phyloP scores from a whole-genome alignment of 2,888 invertebrate species.

The Stenichneumon culpator region DNA sequence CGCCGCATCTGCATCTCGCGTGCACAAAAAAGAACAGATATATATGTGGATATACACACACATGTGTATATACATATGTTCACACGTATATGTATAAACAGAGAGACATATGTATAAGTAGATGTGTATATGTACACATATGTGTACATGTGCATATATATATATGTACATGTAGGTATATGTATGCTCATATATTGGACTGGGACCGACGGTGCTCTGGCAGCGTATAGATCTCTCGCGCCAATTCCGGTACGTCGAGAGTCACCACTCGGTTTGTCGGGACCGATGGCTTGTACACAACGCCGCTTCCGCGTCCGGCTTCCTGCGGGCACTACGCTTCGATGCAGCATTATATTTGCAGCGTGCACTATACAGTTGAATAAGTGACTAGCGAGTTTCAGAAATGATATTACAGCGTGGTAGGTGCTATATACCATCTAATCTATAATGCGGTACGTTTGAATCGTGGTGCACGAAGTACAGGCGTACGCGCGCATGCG shows the following conservation, averaged over 20 bases:
- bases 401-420: slow-evolving; percentile 12
- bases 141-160: too few species aligned
- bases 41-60: background rate
- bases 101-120: too few species aligned
- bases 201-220: background rate
- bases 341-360: slow-evolving; percentile 28
- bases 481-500: slow-evolving; percentile 2
- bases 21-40: slow-evolving; percentile 27
- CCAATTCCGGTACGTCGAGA: slow-evolving; percentile 29
- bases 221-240: slow-evolving; percentile 40
- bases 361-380: slow-evolving; percentile 12
- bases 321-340: slow-evolving; percentile 42
- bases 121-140: too few species aligned
- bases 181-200: too few species aligned
- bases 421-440: background rate
- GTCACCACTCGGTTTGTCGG: slow-evolving; percentile 33
- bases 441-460: background rate
- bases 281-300: slow-evolving; percentile 19
- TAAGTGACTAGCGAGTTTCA: slow-evolving; percentile 15
- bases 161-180: too few species aligned
- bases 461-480: slow-evolving; percentile 14
- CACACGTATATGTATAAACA: too few species aligned
- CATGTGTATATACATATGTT: too few species aligned
- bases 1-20: slow-evolving; percentile 37
- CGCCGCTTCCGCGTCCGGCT: slow-evolving; percentile 66